Percentiles rank a stretch among this genome's conserved stretches.
phyloP scores from a whole-genome alignment of 2,113 vertebrate species.

The Melanerpes aurifrons region DNA sequence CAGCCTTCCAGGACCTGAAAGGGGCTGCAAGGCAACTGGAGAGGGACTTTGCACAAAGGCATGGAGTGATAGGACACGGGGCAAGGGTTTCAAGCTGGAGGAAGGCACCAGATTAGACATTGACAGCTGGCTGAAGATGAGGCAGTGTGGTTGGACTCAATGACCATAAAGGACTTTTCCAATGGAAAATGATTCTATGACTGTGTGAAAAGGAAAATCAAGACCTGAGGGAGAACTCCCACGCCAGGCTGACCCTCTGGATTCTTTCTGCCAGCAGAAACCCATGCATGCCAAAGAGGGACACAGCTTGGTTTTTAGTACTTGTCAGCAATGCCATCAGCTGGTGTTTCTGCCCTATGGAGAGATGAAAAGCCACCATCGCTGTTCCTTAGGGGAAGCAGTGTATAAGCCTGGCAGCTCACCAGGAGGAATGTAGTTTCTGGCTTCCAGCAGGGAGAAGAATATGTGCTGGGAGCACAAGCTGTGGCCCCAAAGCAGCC shows the following conservation, averaged over 20 bases:
- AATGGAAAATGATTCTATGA: too few species aligned
- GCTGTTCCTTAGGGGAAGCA: not conserved
- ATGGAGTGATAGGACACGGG: too few species aligned
- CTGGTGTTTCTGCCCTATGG: not conserved
- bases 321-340: not conserved
- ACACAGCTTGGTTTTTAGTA: rapidly evolving
- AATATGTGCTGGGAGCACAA: not conserved
- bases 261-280: not conserved
- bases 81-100: too few species aligned
- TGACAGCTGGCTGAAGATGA: too few species aligned
- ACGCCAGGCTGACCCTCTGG: rapidly evolving
- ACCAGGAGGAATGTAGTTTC: not conserved
- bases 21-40: too few species aligned
- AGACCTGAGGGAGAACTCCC: not conserved
- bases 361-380: not conserved
- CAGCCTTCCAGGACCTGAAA: too few species aligned
- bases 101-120: too few species aligned
- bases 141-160: too few species aligned
- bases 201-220: not conserved
- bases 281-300: rapidly evolving
- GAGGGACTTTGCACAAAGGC: too few species aligned
- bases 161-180: too few species aligned
- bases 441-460: not conserved
- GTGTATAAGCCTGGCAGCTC: not conserved
- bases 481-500: not conserved